phyloP scores from a whole-genome alignment of 2,888 invertebrate genomes.

The Odiellus spinosus region DNA sequence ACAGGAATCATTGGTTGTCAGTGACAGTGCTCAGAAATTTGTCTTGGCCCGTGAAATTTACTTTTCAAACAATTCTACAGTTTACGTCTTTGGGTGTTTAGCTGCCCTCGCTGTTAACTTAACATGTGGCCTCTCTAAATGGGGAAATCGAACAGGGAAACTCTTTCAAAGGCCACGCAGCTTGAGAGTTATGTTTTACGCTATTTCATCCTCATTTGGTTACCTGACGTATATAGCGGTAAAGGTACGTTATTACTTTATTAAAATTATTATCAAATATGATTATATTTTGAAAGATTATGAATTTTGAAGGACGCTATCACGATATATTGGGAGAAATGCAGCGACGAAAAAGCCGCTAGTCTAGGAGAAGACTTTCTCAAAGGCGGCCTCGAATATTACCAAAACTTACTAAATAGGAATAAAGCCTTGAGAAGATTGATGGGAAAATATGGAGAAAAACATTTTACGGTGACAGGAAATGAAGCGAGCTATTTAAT shows the following conservation, averaged over 20 bases:
- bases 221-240: slow-evolving; percentile 44
- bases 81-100: slow-evolving; percentile 40
- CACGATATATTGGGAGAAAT: slow-evolving; percentile 44
- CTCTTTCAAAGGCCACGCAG: slow-evolving; percentile 39
- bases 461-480: slow-evolving; percentile 45
- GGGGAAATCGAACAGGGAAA: slow-evolving; percentile 39
- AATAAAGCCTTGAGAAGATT: slow-evolving; percentile 54
- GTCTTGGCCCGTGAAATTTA: slow-evolving; percentile 59
- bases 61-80: slow-evolving; percentile 42
- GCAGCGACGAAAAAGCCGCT: slow-evolving; percentile 45
- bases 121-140: slow-evolving; percentile 38
- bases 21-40: slow-evolving; percentile 61
- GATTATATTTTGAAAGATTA: too few relatives aligned
- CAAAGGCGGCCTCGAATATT: slow-evolving; percentile 58
- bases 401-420: slow-evolving; percentile 50
- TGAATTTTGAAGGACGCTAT: slow-evolving; percentile 49
- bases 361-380: slow-evolving; percentile 44
- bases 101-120: slow-evolving; percentile 36
- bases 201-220: slow-evolving; percentile 40
- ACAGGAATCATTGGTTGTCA: slow-evolving; percentile 49
- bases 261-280: too few relatives aligned
- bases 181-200: slow-evolving; percentile 38
- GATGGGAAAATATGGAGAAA: slow-evolving; percentile 45
- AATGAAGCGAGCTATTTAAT: slow-evolving; percentile 36
- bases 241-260: too few relatives aligned